A percentile compares a stretch with the other conserved stretches of the same genome.
Conservation (phyloP, 2,888 invertebrate species). For the Hanleya hanleyi region DNA sequence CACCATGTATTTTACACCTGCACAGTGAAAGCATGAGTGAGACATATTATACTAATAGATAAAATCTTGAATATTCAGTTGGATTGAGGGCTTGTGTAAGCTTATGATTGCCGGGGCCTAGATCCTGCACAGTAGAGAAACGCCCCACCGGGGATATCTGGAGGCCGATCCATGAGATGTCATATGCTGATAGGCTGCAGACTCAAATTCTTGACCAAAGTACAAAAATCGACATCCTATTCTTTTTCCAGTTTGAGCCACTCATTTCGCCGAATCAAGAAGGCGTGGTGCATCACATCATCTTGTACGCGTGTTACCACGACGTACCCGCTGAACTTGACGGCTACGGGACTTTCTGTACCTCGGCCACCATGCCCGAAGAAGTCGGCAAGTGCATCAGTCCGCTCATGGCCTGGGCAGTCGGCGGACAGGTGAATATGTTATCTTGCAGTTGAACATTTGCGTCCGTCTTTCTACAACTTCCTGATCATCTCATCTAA, state of each 20-base stretch:
- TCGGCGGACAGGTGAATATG: conserved; percentile 41
- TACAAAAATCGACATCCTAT: not conserved
- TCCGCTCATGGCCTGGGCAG: conserved; percentile 40
- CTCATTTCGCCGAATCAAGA: conserved; percentile 79
- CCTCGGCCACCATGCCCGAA: not conserved
- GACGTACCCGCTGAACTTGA: not conserved
- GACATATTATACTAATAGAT: no score
- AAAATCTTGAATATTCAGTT: no score
- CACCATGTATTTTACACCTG: no score
- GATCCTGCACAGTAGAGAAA: no score
- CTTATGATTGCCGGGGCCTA: no score
- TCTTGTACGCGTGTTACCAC: conserved; percentile 84
- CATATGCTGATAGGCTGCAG: no score
- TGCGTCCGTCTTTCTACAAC: no score
- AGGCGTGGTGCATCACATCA: conserved; percentile 88
- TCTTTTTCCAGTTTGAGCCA: conserved; percentile 81
- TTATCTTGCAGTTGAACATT: not conserved
- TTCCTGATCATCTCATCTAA: no score
- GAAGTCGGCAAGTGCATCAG: not conserved
- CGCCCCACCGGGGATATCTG: no score
- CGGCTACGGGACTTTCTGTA: conserved; percentile 2
- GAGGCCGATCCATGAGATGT: no score
- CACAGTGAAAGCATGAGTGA: no score
- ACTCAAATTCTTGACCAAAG: not conserved
- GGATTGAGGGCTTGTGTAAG: no score